Percentiles rank a stretch among this genome's conserved stretches.
Conservation (phyloP, 2,888 invertebrate species). For the Aplocera efformata region DNA sequence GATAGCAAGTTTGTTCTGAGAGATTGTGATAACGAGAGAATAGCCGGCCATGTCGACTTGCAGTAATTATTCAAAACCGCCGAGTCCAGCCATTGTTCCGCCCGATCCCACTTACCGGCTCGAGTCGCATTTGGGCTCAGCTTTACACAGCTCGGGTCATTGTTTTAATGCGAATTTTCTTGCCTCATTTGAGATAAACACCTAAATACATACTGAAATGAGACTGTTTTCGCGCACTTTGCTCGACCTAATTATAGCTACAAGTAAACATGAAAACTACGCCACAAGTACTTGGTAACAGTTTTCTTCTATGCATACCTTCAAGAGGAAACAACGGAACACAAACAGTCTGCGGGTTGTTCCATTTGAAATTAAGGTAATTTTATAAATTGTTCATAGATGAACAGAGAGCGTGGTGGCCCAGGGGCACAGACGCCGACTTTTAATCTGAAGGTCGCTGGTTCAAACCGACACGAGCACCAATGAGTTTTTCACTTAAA, state of each 20-base stretch:
- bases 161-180: constrained; percentile 30
- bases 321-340: constrained; percentile 15
- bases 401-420: too few species aligned
- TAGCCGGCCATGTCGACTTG: constrained; percentile 27
- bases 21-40: constrained; percentile 35
- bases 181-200: constrained; percentile 24
- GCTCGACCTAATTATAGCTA: constrained; percentile 7
- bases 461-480: too few species aligned
- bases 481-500: too few species aligned
- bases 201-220: constrained; percentile 19
- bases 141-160: constrained; percentile 30
- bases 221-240: constrained; percentile 13
- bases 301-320: constrained; percentile 2
- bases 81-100: constrained; percentile 41
- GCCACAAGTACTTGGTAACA: constrained; percentile 6
- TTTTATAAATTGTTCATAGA: too few species aligned
- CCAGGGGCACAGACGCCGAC: too few species aligned
- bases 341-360: constrained; percentile 22
- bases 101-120: constrained; percentile 34
- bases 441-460: too few species aligned
- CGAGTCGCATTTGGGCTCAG: constrained; percentile 31
- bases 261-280: constrained; percentile 3
- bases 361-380: constrained; percentile 17
- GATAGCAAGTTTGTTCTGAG: constrained; percentile 25
- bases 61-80: constrained; percentile 46